Evolutionary conservation across 2,113 vertebrate species (phyloP), one percentile per base, ranked within the genome.

Genomic region (Sinocyclocheilus rhinocerous): DNA sequence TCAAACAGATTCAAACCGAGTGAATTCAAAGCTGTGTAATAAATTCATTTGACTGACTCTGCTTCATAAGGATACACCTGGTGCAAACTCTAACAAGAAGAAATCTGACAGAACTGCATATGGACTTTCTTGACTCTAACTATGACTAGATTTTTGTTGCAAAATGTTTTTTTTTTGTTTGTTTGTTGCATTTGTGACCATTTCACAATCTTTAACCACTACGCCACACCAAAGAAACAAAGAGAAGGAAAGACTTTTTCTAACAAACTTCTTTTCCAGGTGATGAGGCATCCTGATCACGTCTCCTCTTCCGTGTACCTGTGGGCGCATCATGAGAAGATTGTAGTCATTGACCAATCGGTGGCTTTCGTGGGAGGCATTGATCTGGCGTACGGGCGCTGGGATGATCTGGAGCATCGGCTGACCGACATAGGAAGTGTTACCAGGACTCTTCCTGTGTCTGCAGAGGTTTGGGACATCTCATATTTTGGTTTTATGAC

Each of bases 321-420:
- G 70, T 99, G 98, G 98, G 98, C 98, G 9, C 98, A 99, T 84
- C 98, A 99, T 0, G 98, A 99, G 94, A 99, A 99, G 89, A 94
- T 98, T 0, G 92, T 99, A 20, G 91, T 99, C 0, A 89, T 99
- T 0, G 98, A 99, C 93, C 98, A 99, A 75, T 98, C 97, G 0
- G 94, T 99, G 89, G 98, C 97, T 0, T 99, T 99, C 2, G 96
- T 99, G 75, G 98, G 98, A 0, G 98, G 98, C 76, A 99, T 99
- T 0, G 98, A 99, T 91, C 90, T 99, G 89, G 98, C 98, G 0
- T 99, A 99, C 0, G 98, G 98, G 4, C 94, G 98, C 76, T 99
- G 98, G 98, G 98, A 99, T 9, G 98, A 99, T 80, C n/a, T 89
- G 0, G 97, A 98, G 6, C 98, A 99, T 86, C 95, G 98, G 6